Conservation (phyloP, 2,113 vertebrate genomes). For the Neolamprologus modestus region DNA sequence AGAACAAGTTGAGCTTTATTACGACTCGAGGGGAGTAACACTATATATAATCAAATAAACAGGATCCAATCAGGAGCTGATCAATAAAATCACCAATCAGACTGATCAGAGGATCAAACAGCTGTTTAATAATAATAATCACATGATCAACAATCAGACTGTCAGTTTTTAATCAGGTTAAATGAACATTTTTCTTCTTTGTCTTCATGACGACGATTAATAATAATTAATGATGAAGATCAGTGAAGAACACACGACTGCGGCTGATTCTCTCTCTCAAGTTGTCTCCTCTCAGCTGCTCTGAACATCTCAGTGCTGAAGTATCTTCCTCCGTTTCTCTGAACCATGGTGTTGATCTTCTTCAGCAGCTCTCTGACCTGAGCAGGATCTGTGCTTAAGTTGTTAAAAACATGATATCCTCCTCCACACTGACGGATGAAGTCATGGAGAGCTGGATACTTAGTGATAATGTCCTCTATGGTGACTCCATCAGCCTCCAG, state of each 20-base stretch:
- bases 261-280: accelerated
- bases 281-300: no score
- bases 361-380: no score
- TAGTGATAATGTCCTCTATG: accelerated
- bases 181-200: accelerated
- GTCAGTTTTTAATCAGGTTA: background rate
- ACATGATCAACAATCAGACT: accelerated
- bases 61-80: background rate
- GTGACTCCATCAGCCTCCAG: accelerated
- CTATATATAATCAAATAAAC: background rate
- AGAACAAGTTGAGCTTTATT: no score
- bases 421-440: accelerated
- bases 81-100: background rate
- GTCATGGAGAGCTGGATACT: accelerated
- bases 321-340: accelerated
- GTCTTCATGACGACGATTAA: background rate
- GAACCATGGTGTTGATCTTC: no score
- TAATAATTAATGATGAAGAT: background rate
- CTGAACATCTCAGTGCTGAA: accelerated
- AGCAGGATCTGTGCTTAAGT: accelerated
- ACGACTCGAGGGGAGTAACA: no score
- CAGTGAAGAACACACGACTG: background rate
- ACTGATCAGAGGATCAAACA: accelerated
- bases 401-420: no score
- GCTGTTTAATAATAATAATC: accelerated